These are phyloP conservation scores for Rotaria magnacalcarata DNA, from an alignment of 2,888 invertebrate genomes.

Conservation along the genomic window DNA sequence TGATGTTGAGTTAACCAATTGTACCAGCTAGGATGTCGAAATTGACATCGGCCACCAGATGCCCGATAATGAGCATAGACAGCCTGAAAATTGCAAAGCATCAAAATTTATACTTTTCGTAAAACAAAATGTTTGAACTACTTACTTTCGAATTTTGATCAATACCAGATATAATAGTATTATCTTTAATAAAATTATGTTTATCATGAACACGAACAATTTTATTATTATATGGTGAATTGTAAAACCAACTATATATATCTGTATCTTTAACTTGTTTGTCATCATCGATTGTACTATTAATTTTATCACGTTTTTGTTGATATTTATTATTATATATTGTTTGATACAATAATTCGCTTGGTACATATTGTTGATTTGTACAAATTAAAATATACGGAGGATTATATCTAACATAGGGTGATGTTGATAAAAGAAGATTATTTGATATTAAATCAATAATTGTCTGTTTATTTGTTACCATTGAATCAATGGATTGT, in stretches of 20 bases:
- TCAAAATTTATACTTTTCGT: too few species aligned
- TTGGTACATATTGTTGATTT: slow-evolving; percentile 1
- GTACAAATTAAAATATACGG: slow-evolving; percentile 36
- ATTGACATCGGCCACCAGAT: slow-evolving; percentile 2
- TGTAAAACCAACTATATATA: background rate
- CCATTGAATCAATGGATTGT: slow-evolving; percentile 33
- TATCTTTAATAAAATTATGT: background rate
- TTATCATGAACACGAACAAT: background rate
- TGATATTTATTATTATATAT: background rate
- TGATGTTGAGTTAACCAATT: background rate
- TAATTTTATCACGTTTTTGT: background rate
- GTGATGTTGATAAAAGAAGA: slow-evolving; percentile 40
- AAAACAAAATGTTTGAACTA: too few species aligned
- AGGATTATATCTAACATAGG: slow-evolving; percentile 38
- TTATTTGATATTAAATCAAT: slow-evolving; percentile 36
- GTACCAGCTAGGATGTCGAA: background rate
- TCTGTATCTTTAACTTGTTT: background rate
- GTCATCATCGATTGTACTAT: background rate
- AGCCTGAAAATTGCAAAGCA: background rate
- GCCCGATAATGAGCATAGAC: background rate
- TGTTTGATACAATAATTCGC: background rate
- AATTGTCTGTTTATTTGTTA: slow-evolving; percentile 27
- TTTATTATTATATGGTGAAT: slow-evolving; percentile 22
- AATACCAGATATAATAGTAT: background rate
- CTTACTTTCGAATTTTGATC: background rate